These are phyloP conservation scores for Periparus ater DNA, from an alignment of 2,797 vertebrate species.

Conservation along the genomic window DNA sequence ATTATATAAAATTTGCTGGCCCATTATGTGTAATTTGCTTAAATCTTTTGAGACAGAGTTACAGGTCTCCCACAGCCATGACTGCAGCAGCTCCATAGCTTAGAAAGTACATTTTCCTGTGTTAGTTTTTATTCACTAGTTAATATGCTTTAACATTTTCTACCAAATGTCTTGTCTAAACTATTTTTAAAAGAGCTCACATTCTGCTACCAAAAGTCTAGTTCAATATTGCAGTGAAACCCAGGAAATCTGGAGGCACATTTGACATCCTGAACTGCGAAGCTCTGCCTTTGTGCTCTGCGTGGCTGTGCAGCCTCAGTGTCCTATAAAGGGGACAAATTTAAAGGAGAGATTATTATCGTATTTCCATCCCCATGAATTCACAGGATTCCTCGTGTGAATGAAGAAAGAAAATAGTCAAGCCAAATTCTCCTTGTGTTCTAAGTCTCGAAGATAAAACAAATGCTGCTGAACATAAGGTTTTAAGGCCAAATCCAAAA, in stretches of 20 bases:
- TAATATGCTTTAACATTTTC: slow-evolving; percentile 31
- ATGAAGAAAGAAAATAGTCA: slow-evolving; percentile 57
- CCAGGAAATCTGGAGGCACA: slow-evolving; percentile 4
- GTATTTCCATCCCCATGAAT: slow-evolving; percentile 9
- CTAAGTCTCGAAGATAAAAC: slow-evolving; percentile 55
- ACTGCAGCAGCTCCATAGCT: neutral
- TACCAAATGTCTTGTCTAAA: slow-evolving; percentile 42
- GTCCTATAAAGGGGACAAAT: neutral
- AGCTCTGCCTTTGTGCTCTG: neutral
- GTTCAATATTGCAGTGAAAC: slow-evolving; percentile 14
- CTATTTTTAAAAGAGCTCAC: slow-evolving; percentile 45
- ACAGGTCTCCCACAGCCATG: slow-evolving; percentile 18
- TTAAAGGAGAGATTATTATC: slow-evolving; percentile 8
- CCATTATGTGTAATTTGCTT: slow-evolving; percentile 19
- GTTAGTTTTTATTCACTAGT: slow-evolving; percentile 27
- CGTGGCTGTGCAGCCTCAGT: neutral
- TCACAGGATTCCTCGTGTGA: slow-evolving; percentile 58
- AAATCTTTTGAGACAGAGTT: slow-evolving; percentile 11
- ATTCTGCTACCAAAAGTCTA: slow-evolving; percentile 27
- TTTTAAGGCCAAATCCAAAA: slow-evolving; percentile 71
- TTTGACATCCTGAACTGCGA: neutral
- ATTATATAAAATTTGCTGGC: slow-evolving; percentile 45
- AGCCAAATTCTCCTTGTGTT: slow-evolving; percentile 66
- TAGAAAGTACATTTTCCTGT: neutral
- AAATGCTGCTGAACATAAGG: slow-evolving; percentile 69